Evolutionary conservation across 2,888 invertebrate species (phyloP), one percentile per base, ranked within the genome.

Genomic region (Tholera decimalis): DNA sequence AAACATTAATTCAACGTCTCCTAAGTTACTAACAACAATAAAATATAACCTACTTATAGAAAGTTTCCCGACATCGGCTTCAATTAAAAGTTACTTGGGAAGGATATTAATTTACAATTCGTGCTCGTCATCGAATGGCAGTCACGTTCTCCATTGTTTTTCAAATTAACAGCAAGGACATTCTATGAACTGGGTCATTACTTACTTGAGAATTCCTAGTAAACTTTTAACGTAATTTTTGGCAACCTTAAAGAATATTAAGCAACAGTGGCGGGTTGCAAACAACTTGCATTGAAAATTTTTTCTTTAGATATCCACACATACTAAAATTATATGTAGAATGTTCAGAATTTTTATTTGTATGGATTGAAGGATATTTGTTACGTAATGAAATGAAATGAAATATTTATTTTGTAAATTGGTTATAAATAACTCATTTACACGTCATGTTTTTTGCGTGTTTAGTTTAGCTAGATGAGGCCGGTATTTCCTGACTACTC

Each of bases 101-200:
- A 47, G 39, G 44, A 68, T 74, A 72, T 75, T 61, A 66, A 74
- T 82, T 78, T 70, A 33, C 61, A 72, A 70, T 79, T 75, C 55
- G 66, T 44, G 49, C 73, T 43, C 64, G 68, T 41, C 64, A 68
- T 75, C 55, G n/a, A 24, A 61, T 33, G 33, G 33, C 39, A 54
- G 77, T 82, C 83, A 84, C 84, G 84, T 81, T 70, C 59, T 37
- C 54, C 43, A 71, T 80, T 77, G 77, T 71, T 82, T 72, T 77
- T 33, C 47, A 60, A 72, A 63, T 56, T 50, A 68, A 64, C 43
- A 20, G 20, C 50, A 33, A 56, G 47, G 72, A n/a, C 39, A 35
- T 58, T 50, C 37, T 55, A 22, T 11, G 26, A 62, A 62, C 41
- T 62, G 50, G 53, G 61, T 43, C 57, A 28, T 61, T 49, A 57